A percentile compares a stretch with the other conserved stretches of the same genome.
phyloP scores from a whole-genome alignment of 2,888 invertebrate genomes.

The Nemapogon koenigi region DNA sequence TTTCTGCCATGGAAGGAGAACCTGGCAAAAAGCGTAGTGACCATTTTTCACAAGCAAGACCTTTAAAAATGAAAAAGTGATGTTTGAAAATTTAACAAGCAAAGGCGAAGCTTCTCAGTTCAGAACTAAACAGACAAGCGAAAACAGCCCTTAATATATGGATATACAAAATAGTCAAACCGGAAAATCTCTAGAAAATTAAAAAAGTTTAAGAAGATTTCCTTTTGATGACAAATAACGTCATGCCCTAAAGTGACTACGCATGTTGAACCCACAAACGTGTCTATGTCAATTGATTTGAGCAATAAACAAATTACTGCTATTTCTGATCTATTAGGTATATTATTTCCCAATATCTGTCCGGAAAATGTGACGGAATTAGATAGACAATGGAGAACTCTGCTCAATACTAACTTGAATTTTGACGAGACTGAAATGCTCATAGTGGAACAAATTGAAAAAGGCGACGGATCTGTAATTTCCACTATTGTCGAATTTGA shows the following conservation, averaged over 20 bases:
- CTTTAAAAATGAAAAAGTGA: too few species aligned
- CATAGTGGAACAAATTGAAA: neutral
- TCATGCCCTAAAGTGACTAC: neutral
- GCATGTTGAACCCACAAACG: constrained; percentile 1
- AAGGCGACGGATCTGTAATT: constrained; percentile 3
- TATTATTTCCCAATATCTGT: neutral
- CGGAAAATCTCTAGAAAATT: too few species aligned
- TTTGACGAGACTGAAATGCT: constrained; percentile 1
- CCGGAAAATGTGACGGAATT: constrained; percentile 3
- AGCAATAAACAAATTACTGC: constrained; percentile 1
- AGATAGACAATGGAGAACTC: constrained; percentile 4
- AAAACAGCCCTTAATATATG: too few species aligned
- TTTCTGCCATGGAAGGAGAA: too few species aligned
- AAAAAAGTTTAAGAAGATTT: too few species aligned
- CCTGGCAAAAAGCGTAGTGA: too few species aligned
- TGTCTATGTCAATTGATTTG: neutral
- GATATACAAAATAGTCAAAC: too few species aligned
- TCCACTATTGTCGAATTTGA: constrained; percentile 3
- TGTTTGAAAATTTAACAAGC: too few species aligned
- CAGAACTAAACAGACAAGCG: too few species aligned
- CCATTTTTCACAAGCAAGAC: too few species aligned
- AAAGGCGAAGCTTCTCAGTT: too few species aligned
- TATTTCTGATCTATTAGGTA: constrained; percentile 1
- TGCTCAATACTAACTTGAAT: neutral
- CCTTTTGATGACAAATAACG: constrained; percentile 3